Conservation (phyloP, 2,888 invertebrate genomes). For the Candidula unifasciata region DNA sequence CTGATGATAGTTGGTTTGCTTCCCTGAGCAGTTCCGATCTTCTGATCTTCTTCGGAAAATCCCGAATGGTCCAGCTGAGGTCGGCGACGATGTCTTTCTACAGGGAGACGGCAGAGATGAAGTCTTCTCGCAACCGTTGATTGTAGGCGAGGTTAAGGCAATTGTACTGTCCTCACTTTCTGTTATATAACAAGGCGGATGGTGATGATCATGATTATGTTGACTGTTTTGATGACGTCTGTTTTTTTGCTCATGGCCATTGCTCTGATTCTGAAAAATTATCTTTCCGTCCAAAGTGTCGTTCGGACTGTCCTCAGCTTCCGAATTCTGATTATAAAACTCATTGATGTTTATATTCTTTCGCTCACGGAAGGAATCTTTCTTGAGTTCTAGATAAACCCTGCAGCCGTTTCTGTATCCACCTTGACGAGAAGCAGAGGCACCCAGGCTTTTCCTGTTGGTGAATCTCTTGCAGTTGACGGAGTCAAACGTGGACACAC, state of each 20-base stretch:
- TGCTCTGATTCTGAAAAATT: not conserved
- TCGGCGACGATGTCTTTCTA: not conserved
- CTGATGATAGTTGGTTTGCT: not conserved
- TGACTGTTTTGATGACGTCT: not conserved
- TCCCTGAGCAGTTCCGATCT: not conserved
- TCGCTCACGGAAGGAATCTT: slow-evolving; percentile 10
- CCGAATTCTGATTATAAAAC: slow-evolving; percentile 17
- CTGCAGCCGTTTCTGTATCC: slow-evolving; percentile 28
- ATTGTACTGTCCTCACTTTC: slow-evolving; percentile 1
- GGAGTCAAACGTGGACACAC: slow-evolving; percentile 67
- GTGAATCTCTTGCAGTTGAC: slow-evolving; percentile 62
- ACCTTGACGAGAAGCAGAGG: not conserved
- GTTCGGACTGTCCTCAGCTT: too few relatives aligned
- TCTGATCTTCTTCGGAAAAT: not conserved
- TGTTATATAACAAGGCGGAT: not conserved
- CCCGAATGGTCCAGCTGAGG: not conserved
- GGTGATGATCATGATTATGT: not conserved
- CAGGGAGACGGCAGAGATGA: not conserved
- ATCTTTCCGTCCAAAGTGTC: not conserved
- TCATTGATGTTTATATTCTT: slow-evolving; percentile 21
- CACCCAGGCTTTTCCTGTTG: slow-evolving; percentile 34
- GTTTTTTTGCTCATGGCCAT: too few relatives aligned
- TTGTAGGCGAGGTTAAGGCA: not conserved
- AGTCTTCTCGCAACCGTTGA: not conserved
- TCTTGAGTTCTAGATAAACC: slow-evolving; percentile 33